These are phyloP conservation scores for Eurosta solidaginis DNA, from an alignment of 1,140 invertebrate genomes.

Conservation along the genomic window DNA sequence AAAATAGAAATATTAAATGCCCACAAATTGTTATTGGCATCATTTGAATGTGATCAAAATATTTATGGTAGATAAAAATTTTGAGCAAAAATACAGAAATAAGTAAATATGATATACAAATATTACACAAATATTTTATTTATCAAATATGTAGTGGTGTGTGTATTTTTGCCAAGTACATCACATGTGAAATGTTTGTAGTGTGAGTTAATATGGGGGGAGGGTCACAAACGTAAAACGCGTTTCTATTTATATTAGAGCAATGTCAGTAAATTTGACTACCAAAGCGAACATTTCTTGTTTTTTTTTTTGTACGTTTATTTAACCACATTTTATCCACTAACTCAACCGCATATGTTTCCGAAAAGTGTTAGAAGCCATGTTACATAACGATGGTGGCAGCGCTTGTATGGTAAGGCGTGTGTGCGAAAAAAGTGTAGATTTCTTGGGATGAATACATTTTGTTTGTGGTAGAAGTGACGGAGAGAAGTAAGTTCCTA, in stretches of 20 bases:
- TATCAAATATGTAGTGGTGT: neutral
- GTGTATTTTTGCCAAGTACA: neutral
- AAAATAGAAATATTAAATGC: neutral
- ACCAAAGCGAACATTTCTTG: neutral
- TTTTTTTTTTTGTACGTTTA: neutral
- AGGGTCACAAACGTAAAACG: neutral
- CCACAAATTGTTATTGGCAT: conserved; percentile 26
- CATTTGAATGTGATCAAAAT: conserved; percentile 32
- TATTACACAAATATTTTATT: neutral
- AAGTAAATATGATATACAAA: neutral
- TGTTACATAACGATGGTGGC: neutral
- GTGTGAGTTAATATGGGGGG: neutral
- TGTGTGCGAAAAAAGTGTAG: no score
- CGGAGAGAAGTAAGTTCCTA: no score
- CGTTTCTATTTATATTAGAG: neutral
- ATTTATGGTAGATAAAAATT: conserved; percentile 29
- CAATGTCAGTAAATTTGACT: neutral
- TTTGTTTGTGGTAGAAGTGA: no score
- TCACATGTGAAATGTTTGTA: no score
- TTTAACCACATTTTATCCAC: neutral
- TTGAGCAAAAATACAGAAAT: neutral
- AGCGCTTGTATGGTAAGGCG: neutral
- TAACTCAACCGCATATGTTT: conserved; percentile 13
- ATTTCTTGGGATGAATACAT: no score
- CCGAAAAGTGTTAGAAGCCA: neutral